These are phyloP conservation scores for Camponotus vicinus DNA, from an alignment of 1,140 invertebrate genomes.

Conservation along the genomic window DNA sequence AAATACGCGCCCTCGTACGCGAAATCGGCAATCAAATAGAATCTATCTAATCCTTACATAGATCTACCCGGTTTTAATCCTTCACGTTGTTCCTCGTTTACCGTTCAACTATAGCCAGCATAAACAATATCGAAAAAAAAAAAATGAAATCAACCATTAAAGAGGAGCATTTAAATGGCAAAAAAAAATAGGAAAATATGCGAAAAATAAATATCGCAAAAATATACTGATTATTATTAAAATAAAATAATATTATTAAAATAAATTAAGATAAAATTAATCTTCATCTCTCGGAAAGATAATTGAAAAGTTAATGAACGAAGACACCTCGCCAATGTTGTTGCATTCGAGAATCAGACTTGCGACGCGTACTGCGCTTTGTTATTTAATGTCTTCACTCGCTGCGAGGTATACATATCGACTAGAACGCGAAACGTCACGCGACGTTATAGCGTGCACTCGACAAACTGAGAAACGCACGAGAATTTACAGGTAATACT, in stretches of 20 bases:
- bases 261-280: not conserved
- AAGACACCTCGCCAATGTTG: constrained; percentile 4
- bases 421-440: constrained; percentile 55
- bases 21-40: not conserved
- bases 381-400: constrained; percentile 66
- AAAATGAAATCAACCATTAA: not conserved
- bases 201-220: not conserved
- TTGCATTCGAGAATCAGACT: constrained; percentile 32
- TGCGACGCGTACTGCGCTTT: constrained; percentile 16
- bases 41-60: constrained; percentile 30
- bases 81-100: not conserved
- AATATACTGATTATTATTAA: not conserved
- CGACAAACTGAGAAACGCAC: constrained; percentile 47
- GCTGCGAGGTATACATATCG: constrained; percentile 42
- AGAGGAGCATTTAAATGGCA: not conserved
- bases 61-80: constrained; percentile 22
- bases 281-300: not conserved
- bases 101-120: not conserved
- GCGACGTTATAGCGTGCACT: constrained; percentile 54
- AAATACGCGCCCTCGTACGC: constrained; percentile 29
- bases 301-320: not conserved
- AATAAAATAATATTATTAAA: too few relatives aligned
- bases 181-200: not conserved
- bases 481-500: constrained; percentile 58
- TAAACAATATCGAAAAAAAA: not conserved